Base-by-base conservation (phyloP, 2,797 vertebrate species). In the Gadopsis bispinosus region DNA sequence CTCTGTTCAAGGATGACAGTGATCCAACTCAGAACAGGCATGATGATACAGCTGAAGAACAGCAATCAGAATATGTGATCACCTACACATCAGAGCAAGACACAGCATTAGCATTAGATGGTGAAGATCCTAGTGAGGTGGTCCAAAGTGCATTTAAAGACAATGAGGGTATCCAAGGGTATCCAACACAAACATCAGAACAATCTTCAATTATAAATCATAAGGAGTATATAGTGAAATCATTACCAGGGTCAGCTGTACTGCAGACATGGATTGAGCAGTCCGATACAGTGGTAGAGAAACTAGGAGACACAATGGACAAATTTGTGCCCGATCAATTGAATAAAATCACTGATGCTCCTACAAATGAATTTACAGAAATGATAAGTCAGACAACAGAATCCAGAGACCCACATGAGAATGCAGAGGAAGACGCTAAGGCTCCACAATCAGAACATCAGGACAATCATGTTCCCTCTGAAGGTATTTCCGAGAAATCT, bases 171-270 rank as follows among this genome's bases (percentile, higher is more conserved):
- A 54, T 35, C 12, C 41, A 61, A 45, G 72, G 69, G 39, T 8
- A 53, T 77, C 39, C 14, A 58, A 33, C 29, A 26, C 66, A 66
- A 68, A 80, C 35, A 39, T 26, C 70, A 41, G 73, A 75, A 53
- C 35, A 29, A 67, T 26, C 31, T 62, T 33, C 51, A 20, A 9
- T 9, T 48, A 4, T 26, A 35, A 56, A 67, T 67, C 41, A 45
- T 66, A 48, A 75, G 17, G 56, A 70, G 26, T 20, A 73, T 37
- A 10, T 11, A 69, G n/a, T 60, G 5, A 62, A 56, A 65, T 39
- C 39, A 72, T 43, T 66, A 29, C 22, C 45, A 55, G 48, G 1
- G 6, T 4, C 60, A 68, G 29, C 53, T 51, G 14, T 13, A 35
- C 13, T 19, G 13, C 60, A 43, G 29, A 53, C n/a, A 66, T 47